A percentile compares a stretch with the other conserved stretches of the same genome.
Evolutionary conservation across 2,113 vertebrate species (phyloP).

Genomic region (Polyodon spathula): DNA sequence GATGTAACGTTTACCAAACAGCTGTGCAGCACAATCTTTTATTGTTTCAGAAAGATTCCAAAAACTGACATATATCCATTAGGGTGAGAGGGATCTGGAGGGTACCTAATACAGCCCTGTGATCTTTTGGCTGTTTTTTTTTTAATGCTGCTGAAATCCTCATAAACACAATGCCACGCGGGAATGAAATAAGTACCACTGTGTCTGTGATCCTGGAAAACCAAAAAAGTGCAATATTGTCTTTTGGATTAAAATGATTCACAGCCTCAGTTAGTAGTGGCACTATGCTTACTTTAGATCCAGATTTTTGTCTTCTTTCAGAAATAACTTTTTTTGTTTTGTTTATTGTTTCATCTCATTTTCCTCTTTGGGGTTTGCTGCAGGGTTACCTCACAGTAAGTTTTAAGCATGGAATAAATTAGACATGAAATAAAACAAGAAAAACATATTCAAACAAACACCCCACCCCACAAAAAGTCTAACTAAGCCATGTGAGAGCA

Average conservation of each 20-base stretch:
- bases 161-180: background rate
- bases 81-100: conserved; percentile 22
- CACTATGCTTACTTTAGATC: background rate
- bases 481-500: background rate
- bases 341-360: conserved; percentile 1
- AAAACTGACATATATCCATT: background rate
- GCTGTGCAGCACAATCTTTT: too few species aligned
- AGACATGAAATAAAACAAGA: background rate
- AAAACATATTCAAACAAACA: conserved; percentile 1
- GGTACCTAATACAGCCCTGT: conserved; percentile 31
- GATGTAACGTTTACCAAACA: too few species aligned
- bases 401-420: conserved; percentile 12
- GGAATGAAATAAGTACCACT: conserved; percentile 2
- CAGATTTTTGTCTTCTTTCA: background rate
- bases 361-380: background rate
- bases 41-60: too few species aligned
- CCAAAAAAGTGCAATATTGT: background rate
- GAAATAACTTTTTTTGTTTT: background rate
- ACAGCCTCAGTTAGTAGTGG: background rate
- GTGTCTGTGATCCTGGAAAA: conserved; percentile 10
- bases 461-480: background rate
- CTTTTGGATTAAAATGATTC: conserved; percentile 6
- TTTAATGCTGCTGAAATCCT: conserved; percentile 6
- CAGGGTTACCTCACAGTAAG: background rate
- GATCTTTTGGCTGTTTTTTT: conserved; percentile 22